phyloP scores from a whole-genome alignment of 2,113 vertebrate species.

The Psittacara wagleri region DNA sequence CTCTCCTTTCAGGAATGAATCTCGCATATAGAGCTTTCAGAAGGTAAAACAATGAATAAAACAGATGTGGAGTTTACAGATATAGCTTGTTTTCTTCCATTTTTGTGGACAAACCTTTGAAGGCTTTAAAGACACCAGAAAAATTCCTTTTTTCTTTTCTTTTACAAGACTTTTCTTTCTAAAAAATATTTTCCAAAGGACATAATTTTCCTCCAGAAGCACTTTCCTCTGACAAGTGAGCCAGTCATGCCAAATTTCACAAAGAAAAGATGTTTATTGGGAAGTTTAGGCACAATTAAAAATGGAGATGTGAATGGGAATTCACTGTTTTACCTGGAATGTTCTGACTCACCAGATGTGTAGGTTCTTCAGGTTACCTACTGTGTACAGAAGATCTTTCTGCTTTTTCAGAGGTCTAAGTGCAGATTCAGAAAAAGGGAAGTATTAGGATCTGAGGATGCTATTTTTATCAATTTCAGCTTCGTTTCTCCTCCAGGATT shows the following conservation, averaged over 20 bases:
- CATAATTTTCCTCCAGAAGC: neutral
- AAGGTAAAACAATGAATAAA: neutral
- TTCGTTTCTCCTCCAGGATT: neutral
- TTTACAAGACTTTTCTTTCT: neutral
- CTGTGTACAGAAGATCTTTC: neutral
- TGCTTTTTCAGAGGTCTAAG: neutral
- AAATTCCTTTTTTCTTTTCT: neutral
- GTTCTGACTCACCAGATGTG: neutral
- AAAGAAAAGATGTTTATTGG: neutral
- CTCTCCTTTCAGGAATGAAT: constrained; percentile 10
- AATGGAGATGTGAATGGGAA: neutral
- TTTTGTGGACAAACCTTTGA: neutral
- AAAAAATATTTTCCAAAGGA: neutral
- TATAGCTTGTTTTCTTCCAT: neutral
- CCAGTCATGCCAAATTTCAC: neutral
- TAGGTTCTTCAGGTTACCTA: neutral
- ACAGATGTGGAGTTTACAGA: neutral
- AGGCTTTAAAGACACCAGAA: neutral
- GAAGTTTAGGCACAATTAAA: constrained; percentile 25
- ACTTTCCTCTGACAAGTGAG: neutral
- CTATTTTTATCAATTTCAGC: neutral
- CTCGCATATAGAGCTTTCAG: neutral
- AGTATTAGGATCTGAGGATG: neutral
- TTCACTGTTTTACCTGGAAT: neutral
- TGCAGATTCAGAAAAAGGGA: neutral